phyloP scores from a whole-genome alignment of 2,797 vertebrate genomes.

The Enteromius argenteus region DNA sequence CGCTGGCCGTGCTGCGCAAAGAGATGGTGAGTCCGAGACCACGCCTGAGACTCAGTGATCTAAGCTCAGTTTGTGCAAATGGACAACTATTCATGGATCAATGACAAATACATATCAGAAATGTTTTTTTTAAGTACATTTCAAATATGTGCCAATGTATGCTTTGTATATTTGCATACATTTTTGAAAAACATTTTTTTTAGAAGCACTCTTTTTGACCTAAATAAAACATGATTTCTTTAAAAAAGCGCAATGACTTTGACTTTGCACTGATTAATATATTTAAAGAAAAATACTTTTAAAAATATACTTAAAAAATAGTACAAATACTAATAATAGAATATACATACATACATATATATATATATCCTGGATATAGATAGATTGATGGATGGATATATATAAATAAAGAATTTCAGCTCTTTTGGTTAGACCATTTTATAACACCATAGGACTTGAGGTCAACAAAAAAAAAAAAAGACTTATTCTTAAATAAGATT shows the following conservation, averaged over 20 bases:
- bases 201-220: neutral
- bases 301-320: neutral
- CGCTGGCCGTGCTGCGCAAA: conserved; percentile 81
- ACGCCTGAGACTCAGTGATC: neutral
- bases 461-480: neutral
- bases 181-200: neutral
- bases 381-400: no score
- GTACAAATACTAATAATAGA: neutral
- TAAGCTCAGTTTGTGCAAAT: neutral
- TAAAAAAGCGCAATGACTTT: neutral
- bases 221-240: neutral
- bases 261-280: neutral
- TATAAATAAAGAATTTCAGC: neutral
- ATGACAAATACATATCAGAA: neutral
- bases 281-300: neutral
- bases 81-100: neutral
- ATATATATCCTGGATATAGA: no score
- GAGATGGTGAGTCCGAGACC: conserved; percentile 78
- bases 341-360: no score
- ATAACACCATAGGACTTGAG: neutral
- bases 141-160: neutral
- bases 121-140: no score
- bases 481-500: neutral
- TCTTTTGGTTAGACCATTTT: neutral
- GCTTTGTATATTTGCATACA: neutral